Evolutionary conservation across 2,797 vertebrate species (phyloP).

Genomic region (Rhynchotus rufescens): DNA sequence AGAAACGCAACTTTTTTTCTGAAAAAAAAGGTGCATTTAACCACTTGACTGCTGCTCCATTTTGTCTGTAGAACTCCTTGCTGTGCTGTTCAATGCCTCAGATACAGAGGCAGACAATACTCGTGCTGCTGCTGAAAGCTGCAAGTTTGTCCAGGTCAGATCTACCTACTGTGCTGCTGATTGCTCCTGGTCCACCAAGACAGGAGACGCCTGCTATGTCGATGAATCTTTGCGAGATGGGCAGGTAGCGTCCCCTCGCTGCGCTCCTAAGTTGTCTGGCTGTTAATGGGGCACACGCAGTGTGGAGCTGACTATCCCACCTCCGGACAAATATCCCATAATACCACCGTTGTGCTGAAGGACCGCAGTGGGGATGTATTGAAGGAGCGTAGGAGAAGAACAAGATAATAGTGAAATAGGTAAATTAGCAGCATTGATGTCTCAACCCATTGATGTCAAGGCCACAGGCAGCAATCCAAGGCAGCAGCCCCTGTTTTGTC

Average conservation of each 20-base stretch:
- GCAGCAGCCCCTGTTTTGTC: background rate
- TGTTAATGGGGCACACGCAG: background rate
- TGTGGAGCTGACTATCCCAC: background rate
- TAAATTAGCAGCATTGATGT: background rate
- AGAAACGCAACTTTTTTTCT: background rate
- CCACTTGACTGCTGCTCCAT: background rate
- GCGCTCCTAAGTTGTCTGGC: background rate
- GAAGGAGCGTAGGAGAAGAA: background rate
- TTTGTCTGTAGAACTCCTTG: background rate
- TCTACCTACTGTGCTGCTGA: background rate
- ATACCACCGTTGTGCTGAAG: background rate
- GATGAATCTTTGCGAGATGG: background rate
- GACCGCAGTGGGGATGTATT: background rate
- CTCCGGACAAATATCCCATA: background rate
- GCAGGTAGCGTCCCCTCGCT: background rate
- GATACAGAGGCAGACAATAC: background rate
- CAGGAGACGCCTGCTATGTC: background rate
- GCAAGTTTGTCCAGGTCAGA: background rate
- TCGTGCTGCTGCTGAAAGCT: background rate
- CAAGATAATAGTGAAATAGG: background rate
- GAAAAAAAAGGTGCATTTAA: background rate
- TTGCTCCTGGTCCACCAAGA: background rate
- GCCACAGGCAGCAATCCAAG: background rate
- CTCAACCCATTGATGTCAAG: conserved; percentile 25
- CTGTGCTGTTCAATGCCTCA: background rate